phyloP scores from a whole-genome alignment of 1,140 invertebrate genomes.

The Psix sp. region DNA sequence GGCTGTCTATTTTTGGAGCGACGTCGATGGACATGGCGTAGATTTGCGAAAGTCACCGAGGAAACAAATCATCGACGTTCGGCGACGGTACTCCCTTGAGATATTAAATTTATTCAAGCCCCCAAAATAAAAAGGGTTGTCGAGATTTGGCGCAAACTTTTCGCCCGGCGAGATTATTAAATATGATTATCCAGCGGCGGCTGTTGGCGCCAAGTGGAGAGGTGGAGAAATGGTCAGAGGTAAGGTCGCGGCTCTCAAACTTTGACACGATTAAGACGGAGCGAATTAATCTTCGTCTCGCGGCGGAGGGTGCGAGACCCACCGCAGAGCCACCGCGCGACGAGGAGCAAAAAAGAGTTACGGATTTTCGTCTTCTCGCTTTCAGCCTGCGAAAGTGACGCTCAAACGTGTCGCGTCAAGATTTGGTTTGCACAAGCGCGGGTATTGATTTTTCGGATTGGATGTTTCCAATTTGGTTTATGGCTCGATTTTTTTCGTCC shows the following conservation, averaged over 20 bases:
- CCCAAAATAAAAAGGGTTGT: slow-evolving; percentile 78
- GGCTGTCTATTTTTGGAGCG: slow-evolving; percentile 39
- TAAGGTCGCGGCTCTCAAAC: slow-evolving; percentile 71
- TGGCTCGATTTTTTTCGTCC: too few relatives aligned
- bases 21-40: slow-evolving; percentile 26
- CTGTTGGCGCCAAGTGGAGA: slow-evolving; percentile 49
- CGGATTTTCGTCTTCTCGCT: not conserved
- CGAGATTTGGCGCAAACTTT: slow-evolving; percentile 57
- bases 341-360: slow-evolving; percentile 59
- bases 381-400: too few relatives aligned
- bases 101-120: slow-evolving; percentile 76
- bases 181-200: slow-evolving; percentile 72
- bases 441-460: too few relatives aligned
- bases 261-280: slow-evolving; percentile 78
- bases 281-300: slow-evolving; percentile 77
- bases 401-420: too few relatives aligned
- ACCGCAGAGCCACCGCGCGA: slow-evolving; percentile 45
- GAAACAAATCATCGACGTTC: too few relatives aligned
- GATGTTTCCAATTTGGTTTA: too few relatives aligned
- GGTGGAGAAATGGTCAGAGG: slow-evolving; percentile 50
- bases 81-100: too few relatives aligned
- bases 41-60: slow-evolving; percentile 11
- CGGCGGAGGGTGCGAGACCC: slow-evolving; percentile 59
- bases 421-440: too few relatives aligned
- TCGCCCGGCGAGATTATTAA: slow-evolving; percentile 73